Evolutionary conservation across 2,113 vertebrate species (phyloP).

Genomic region (Stigmatopora nigra): DNA sequence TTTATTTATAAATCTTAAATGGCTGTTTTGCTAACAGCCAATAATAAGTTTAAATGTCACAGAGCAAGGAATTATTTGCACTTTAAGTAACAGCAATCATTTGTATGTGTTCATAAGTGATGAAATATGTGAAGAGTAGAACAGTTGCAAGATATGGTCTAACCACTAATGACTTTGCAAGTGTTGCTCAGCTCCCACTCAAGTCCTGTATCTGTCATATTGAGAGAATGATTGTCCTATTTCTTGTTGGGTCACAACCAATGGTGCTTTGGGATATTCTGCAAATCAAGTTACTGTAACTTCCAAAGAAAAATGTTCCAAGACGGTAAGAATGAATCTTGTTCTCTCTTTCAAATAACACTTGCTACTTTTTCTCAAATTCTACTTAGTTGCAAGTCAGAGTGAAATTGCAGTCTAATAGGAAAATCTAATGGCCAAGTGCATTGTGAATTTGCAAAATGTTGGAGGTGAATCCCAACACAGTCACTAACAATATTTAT

Average conservation of each 20-base stretch:
- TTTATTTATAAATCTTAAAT: not conserved
- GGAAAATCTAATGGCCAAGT: too few species aligned
- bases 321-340: not conserved
- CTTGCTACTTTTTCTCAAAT: not conserved
- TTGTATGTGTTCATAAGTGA: not conserved
- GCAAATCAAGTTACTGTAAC: constrained; percentile 33
- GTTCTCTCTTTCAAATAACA: not conserved
- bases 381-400: not conserved
- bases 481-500: too few species aligned
- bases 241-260: constrained; percentile 35
- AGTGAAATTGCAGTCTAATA: not conserved
- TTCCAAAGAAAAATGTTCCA: constrained; percentile 24
- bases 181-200: constrained; percentile 20
- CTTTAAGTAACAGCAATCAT: not conserved
- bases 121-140: constrained; percentile 1
- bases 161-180: constrained; percentile 10
- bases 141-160: constrained; percentile 6
- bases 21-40: not conserved
- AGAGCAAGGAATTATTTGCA: not conserved
- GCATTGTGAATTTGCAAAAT: too few species aligned
- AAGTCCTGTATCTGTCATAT: constrained; percentile 17
- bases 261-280: constrained; percentile 31
- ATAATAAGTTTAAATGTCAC: not conserved
- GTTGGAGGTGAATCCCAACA: too few species aligned
- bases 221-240: constrained; percentile 36